Evolutionary conservation across 1,140 invertebrate genomes (phyloP).

Genomic region (Brachionus rotundiformis): DNA sequence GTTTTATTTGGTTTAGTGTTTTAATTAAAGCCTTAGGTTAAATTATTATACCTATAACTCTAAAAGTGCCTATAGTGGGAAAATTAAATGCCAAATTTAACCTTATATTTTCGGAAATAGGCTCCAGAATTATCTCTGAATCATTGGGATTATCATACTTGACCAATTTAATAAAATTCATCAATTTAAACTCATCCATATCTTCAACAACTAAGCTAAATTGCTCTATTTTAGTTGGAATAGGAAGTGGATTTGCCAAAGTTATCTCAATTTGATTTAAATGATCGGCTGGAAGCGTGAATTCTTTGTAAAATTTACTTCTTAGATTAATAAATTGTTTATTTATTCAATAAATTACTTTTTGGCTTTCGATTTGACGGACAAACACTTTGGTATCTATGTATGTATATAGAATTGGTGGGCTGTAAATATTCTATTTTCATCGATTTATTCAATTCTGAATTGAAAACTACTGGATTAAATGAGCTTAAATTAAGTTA

Average conservation of each 20-base stretch:
- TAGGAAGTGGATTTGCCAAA: slow-evolving; percentile 10
- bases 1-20: no score
- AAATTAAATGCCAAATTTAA: background rate
- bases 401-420: background rate
- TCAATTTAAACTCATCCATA: background rate
- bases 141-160: background rate
- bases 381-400: background rate
- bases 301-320: background rate
- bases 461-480: background rate
- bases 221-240: background rate
- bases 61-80: background rate
- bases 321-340: background rate
- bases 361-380: background rate
- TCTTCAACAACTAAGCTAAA: slow-evolving; percentile 4
- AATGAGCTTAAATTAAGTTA: background rate
- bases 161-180: background rate
- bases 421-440: background rate
- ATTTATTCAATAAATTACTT: background rate
- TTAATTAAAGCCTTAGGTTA: no score
- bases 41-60: background rate
- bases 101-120: background rate
- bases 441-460: background rate
- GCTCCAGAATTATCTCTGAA: background rate
- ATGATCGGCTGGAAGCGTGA: background rate
- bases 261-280: slow-evolving; percentile 39